phyloP scores from a whole-genome alignment of 2,113 vertebrate species.

The Oryzias melastigma region DNA sequence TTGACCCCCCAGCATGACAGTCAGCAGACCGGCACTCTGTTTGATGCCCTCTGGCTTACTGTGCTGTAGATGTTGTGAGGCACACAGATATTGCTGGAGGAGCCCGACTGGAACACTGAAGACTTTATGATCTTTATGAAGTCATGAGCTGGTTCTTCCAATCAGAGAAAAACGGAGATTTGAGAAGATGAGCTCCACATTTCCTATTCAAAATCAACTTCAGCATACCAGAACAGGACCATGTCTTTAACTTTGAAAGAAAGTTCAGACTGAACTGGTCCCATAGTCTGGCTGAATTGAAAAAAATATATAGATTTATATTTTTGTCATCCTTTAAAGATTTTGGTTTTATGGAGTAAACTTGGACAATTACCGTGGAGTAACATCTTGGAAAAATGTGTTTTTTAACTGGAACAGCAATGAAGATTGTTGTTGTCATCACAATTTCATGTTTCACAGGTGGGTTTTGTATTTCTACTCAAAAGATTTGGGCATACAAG shows the following conservation, averaged over 20 bases:
- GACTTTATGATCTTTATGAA: not conserved
- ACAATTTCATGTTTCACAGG: constrained; percentile 53
- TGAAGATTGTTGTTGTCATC: constrained; percentile 39
- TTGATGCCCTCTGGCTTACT: constrained; percentile 29
- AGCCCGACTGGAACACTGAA: constrained; percentile 11
- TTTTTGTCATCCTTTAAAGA: not conserved
- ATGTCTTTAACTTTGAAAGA: constrained; percentile 5
- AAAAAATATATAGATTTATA: not conserved
- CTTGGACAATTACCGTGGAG: constrained; percentile 22
- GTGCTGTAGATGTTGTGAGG: constrained; percentile 7
- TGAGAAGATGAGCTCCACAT: not conserved
- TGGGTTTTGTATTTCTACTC: constrained; percentile 35
- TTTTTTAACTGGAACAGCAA: constrained; percentile 28
- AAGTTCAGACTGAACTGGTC: constrained; percentile 3
- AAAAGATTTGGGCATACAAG: no score
- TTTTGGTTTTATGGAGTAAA: not conserved
- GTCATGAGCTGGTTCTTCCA: constrained; percentile 24
- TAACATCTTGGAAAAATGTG: not conserved
- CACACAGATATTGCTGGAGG: not conserved
- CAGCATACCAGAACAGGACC: not conserved
- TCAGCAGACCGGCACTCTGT: constrained; percentile 51
- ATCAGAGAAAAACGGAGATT: not conserved
- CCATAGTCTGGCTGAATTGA: not conserved
- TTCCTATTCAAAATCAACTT: not conserved
- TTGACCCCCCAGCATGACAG: constrained; percentile 42